Base-by-base conservation (phyloP, 2,888 invertebrate genomes). In the Entomobrya proxima region DNA sequence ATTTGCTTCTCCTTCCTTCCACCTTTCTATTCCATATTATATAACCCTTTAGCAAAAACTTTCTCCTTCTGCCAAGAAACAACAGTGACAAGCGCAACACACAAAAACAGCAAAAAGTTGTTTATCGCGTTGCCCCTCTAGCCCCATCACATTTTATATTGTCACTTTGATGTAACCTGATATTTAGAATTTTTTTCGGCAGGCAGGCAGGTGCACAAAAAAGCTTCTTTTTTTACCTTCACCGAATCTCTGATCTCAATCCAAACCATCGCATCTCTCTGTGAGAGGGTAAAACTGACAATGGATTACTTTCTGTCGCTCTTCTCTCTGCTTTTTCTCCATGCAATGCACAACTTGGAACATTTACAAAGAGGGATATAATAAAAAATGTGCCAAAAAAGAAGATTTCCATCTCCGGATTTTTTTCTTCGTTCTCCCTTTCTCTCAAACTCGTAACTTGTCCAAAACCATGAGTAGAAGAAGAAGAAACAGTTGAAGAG, bases 331-430 rank as follows among this genome's bases (percentile, higher is more conserved):
- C n/a, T n/a, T n/a, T n/a, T n/a, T n/a, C n/a, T n/a, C n/a, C n/a
- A n/a, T n/a, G n/a, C n/a, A n/a, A n/a, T n/a, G n/a, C n/a, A n/a
- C n/a, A n/a, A n/a, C n/a, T n/a, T 47, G 27, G 32, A 52, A 52
- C 47, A 35, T 44, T 40, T 74, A 52, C 50, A 74, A 74, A 74
- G 44, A 74, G 50, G 74, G 74, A 74, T 74, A 32, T 32, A n/a
- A n/a, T n/a, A 74, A 50, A 37, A 74, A 74, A 74, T 74, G 74
- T 74, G 74, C 74, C 74, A 74, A 74, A 69, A 69, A 74, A 69
- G 69, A 44, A 69, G 74, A 74, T 74, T 74, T 74, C 47, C 74
- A 74, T 74, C 74, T 74, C n/a, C n/a, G n/a, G n/a, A 40, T 44
- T 67, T 69, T 37, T 69, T 30, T 35, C 2, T 35, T 1, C 32